phyloP scores from a whole-genome alignment of 2,888 invertebrate species.

The Camponotus fellah region DNA sequence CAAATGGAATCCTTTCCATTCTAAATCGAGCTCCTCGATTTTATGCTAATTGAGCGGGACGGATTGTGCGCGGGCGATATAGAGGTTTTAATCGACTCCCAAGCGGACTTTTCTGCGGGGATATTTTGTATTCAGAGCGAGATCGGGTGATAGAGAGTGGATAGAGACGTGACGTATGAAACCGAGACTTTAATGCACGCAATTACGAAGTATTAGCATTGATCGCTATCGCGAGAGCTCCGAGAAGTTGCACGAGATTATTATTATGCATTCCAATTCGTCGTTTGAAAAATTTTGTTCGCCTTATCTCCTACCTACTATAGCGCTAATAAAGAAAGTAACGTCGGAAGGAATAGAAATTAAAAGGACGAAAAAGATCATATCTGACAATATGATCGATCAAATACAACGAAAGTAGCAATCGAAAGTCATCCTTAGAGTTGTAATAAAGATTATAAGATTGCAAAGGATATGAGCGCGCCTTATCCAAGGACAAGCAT shows the following conservation, averaged over 20 bases:
- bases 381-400: neutral
- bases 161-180: conserved; percentile 13
- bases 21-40: conserved; percentile 27
- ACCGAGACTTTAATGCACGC: conserved; percentile 46
- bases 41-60: conserved; percentile 37
- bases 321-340: neutral
- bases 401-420: neutral
- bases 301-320: neutral
- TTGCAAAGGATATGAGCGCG: neutral
- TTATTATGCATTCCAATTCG: neutral
- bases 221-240: conserved; percentile 25
- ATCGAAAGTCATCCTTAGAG: conserved; percentile 7
- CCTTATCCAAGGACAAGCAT: conserved; percentile 12
- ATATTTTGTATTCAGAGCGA: conserved; percentile 40
- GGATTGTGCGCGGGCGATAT: conserved; percentile 31
- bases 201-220: conserved; percentile 25
- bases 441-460: conserved; percentile 16
- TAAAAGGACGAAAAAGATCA: neutral
- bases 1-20: conserved; percentile 17
- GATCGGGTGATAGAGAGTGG: neutral
- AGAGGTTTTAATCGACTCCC: conserved; percentile 11
- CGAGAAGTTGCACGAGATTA: conserved; percentile 2
- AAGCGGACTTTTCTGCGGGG: conserved; percentile 25
- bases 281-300: conserved; percentile 9
- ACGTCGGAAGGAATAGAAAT: neutral